A percentile compares a stretch with the other conserved stretches of the same genome.
Conservation (phyloP, 2,888 invertebrate species). For the Gymnocheta viridis region DNA sequence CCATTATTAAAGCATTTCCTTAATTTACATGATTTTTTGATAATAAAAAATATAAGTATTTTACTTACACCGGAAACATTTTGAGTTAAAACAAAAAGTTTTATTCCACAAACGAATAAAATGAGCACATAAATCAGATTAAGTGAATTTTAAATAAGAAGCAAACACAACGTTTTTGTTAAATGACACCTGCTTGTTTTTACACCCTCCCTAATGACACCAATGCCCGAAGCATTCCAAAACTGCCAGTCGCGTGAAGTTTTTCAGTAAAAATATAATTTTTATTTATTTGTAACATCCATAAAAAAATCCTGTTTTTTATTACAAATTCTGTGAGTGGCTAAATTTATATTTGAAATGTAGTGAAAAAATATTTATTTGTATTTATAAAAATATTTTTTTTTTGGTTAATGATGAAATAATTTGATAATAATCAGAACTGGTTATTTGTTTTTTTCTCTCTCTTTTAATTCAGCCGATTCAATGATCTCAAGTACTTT, state of each 20-base stretch:
- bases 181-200: constrained; percentile 23
- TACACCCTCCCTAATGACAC: background rate
- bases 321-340: background rate
- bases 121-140: constrained; percentile 4
- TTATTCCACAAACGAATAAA: background rate
- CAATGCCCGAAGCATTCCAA: background rate
- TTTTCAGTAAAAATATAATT: background rate
- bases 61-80: constrained; percentile 26
- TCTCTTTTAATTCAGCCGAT: background rate
- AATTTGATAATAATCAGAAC: constrained; percentile 1
- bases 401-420: background rate
- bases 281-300: background rate
- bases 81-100: constrained; percentile 14
- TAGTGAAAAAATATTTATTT: background rate
- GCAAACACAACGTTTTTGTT: background rate
- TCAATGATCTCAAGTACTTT: background rate
- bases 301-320: constrained; percentile 30
- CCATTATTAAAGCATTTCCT: constrained; percentile 10
- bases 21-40: background rate
- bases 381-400: no score
- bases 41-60: background rate
- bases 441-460: background rate
- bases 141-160: background rate
- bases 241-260: background rate
- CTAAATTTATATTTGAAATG: constrained; percentile 6